Evolutionary conservation across 1,140 invertebrate genomes (phyloP).

Genomic region (Triops longicaudatus): DNA sequence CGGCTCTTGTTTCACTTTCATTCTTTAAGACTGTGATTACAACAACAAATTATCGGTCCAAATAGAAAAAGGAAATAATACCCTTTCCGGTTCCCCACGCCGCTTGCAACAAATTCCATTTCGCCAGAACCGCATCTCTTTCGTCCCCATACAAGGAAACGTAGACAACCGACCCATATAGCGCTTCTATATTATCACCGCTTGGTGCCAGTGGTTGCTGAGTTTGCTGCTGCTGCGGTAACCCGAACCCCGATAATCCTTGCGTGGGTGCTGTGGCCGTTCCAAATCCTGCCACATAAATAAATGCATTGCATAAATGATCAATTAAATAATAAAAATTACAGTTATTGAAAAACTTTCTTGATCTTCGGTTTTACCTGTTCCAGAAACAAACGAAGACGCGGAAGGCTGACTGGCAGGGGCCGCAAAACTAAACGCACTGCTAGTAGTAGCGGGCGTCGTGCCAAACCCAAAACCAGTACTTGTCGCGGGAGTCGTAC

Average conservation of each 20-base stretch:
- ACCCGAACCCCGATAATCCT: conserved; percentile 26
- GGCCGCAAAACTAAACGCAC: conserved; percentile 37
- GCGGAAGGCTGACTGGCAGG: not conserved
- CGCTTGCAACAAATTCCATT: conserved; percentile 89
- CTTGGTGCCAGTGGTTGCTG: conserved; percentile 39
- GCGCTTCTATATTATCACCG: conserved; percentile 53
- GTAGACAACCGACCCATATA: conserved; percentile 68
- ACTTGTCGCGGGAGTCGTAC: conserved; percentile 35
- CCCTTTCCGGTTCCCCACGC: conserved; percentile 79
- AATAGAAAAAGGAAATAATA: conserved; percentile 29
- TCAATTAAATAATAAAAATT: conserved; percentile 31
- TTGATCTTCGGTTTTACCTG: not conserved
- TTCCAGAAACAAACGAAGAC: not conserved
- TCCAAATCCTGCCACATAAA: conserved; percentile 25
- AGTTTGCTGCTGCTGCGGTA: conserved; percentile 36
- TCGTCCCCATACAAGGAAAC: conserved; percentile 87
- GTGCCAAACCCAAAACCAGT: conserved; percentile 43
- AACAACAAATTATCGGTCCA: too few species aligned
- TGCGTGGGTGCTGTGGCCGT: conserved; percentile 7
- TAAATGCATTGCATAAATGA: not conserved
- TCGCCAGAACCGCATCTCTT: conserved; percentile 77
- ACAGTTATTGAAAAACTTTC: conserved; percentile 35
- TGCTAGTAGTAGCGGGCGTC: conserved; percentile 41
- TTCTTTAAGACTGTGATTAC: too few species aligned
- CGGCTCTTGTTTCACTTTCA: too few species aligned